phyloP scores from a whole-genome alignment of 2,888 invertebrate species.

The Zele albiditarsus region DNA sequence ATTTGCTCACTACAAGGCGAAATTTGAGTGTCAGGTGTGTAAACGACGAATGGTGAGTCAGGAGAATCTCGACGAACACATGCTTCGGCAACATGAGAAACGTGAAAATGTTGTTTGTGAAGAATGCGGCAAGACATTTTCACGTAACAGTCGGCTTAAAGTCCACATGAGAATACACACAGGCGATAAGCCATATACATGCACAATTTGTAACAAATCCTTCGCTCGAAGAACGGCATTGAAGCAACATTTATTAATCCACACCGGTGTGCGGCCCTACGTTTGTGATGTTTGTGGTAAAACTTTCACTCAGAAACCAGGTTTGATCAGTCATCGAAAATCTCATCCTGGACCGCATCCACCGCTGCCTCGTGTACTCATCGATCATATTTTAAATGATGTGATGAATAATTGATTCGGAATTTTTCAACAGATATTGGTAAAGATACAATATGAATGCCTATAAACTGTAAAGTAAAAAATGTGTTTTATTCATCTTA shows the following conservation, averaged over 20 bases:
- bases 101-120: slow-evolving; percentile 70
- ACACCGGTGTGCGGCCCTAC: slow-evolving; percentile 68
- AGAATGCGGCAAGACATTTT: slow-evolving; percentile 69
- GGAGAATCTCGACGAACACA: slow-evolving; percentile 71
- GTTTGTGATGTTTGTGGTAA: slow-evolving; percentile 70
- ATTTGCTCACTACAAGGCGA: slow-evolving; percentile 69
- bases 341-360: slow-evolving; percentile 69
- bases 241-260: slow-evolving; percentile 68
- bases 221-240: slow-evolving; percentile 67
- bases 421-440: neutral
- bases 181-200: slow-evolving; percentile 66
- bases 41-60: slow-evolving; percentile 72
- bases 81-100: slow-evolving; percentile 68
- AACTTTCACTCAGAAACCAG: slow-evolving; percentile 69
- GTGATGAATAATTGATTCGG: slow-evolving; percentile 58
- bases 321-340: slow-evolving; percentile 69
- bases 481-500: neutral
- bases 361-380: slow-evolving; percentile 66
- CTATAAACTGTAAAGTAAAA: neutral
- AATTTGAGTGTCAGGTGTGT: slow-evolving; percentile 68
- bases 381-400: slow-evolving; percentile 67
- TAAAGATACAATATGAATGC: neutral
- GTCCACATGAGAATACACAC: slow-evolving; percentile 71
- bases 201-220: slow-evolving; percentile 64
- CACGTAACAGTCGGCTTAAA: slow-evolving; percentile 65